Evolutionary conservation across 2,888 invertebrate genomes (phyloP).

Genomic region (Allolobophora icterica): DNA sequence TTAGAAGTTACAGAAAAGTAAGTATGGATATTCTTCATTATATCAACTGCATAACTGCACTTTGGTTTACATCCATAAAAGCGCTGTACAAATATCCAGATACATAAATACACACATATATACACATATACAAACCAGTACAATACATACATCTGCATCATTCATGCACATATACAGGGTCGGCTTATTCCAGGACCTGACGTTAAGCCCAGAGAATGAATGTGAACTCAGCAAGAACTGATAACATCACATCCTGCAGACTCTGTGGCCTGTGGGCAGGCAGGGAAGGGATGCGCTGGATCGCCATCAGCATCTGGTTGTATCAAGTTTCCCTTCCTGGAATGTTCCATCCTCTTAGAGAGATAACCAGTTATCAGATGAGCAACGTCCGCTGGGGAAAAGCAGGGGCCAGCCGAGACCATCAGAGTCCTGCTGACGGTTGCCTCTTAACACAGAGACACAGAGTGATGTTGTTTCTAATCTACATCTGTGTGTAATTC

Average conservation of each 20-base stretch:
- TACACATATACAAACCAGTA: not conserved
- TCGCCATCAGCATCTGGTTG: not conserved
- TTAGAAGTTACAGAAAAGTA: not conserved
- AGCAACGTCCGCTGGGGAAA: not conserved
- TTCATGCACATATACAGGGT: not conserved
- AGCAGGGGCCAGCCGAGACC: not conserved
- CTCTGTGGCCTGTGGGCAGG: not conserved
- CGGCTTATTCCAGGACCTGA: not conserved
- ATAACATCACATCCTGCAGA: not conserved
- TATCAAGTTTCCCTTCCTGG: not conserved
- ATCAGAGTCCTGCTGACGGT: not conserved
- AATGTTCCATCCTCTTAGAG: constrained; percentile 1
- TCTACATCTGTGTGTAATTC: not conserved
- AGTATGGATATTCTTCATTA: too few species aligned
- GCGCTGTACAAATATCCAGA: not conserved
- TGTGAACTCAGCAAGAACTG: not conserved
- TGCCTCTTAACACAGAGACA: not conserved
- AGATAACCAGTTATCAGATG: constrained; percentile 17
- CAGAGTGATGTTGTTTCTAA: not conserved
- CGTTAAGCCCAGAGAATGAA: not conserved
- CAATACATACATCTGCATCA: not conserved
- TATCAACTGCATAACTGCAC: too few species aligned
- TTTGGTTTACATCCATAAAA: too few species aligned
- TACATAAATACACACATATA: not conserved
- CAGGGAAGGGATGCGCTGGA: not conserved